phyloP scores from a whole-genome alignment of 2,888 invertebrate species.

The Lucinisca nassula region DNA sequence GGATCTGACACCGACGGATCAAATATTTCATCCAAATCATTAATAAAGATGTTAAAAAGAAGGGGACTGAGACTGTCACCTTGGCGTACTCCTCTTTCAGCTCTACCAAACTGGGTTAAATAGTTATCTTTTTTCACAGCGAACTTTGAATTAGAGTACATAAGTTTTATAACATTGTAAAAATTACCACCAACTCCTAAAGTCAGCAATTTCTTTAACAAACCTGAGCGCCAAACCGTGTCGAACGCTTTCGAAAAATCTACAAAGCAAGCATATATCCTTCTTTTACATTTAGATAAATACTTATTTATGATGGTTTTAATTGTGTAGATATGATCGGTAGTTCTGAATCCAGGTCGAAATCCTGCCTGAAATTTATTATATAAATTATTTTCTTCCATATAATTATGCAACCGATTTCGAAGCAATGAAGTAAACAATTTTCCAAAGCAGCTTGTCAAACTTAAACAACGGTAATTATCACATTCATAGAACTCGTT shows the following conservation, averaged over 20 bases:
- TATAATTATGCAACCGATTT: neutral
- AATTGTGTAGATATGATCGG: neutral
- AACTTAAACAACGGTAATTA: neutral
- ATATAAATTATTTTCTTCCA: neutral
- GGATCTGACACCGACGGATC: no score
- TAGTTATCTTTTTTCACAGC: no score
- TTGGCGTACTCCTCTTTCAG: no score
- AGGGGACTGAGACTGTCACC: no score
- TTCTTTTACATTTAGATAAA: neutral
- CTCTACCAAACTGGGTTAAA: no score
- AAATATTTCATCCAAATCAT: no score
- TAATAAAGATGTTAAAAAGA: no score
- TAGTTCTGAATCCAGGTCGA: neutral
- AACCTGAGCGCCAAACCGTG: neutral
- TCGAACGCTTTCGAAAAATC: neutral
- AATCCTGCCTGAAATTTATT: conserved; percentile 4
- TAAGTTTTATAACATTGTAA: no score
- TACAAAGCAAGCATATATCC: neutral
- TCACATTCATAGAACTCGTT: neutral
- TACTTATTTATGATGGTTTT: neutral
- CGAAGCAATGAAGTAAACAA: neutral
- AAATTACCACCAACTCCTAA: no score
- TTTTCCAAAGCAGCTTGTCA: neutral
- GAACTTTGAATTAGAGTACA: no score
- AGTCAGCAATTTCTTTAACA: no score